Evolutionary conservation across 2,888 invertebrate species (phyloP), one percentile per base, ranked within the genome.

Genomic region (Xylophagus ater): DNA sequence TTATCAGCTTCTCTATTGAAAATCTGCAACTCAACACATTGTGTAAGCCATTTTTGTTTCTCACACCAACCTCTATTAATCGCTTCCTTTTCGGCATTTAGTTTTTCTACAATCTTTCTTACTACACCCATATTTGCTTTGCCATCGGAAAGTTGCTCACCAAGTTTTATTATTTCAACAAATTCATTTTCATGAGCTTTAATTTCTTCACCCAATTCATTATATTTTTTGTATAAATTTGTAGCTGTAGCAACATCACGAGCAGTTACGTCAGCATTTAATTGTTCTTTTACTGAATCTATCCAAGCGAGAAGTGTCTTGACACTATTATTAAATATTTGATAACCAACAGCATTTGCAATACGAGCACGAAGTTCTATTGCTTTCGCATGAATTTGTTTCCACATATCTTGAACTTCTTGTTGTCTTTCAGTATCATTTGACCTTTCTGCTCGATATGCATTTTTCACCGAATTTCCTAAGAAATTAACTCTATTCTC

Each of bases 1-100:
- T 94, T 88, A 60, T 97, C 96, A 0, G 94, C 94, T 62, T 97
- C 97, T 25, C 90, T 78, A 65, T 92, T 92, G 67, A 94, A 93
- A 47, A 83, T 74, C 65, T 89, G 92, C 43, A 96, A 67, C 51
- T 93, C 87, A 21, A 89, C 74, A 47, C 88, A 81, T 59, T 96
- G 90, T 51, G 83, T 77, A 41, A 96, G 65, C 72, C 84, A 81
- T 32, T 80, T 78, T 40, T 90, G 82, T 57, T 93, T 92, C 40
- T 83, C 80, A 32, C 74, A 65, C 89, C 93, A 93, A 54, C 85
- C 79, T 54, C 81, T 71, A 15, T 74, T 70, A 0, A 94, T 76
- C 1, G 81, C 78, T 37, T 75, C 74, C 54, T 86, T 79, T 53
- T 92, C 83, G 0, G 77, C 78, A 43, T 74, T 72, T 17, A 94